Percentiles rank a stretch among this genome's conserved stretches.
These are phyloP conservation scores for Dendrocincla tyrannina DNA, from an alignment of 2,797 vertebrate species.

Conservation along the genomic window DNA sequence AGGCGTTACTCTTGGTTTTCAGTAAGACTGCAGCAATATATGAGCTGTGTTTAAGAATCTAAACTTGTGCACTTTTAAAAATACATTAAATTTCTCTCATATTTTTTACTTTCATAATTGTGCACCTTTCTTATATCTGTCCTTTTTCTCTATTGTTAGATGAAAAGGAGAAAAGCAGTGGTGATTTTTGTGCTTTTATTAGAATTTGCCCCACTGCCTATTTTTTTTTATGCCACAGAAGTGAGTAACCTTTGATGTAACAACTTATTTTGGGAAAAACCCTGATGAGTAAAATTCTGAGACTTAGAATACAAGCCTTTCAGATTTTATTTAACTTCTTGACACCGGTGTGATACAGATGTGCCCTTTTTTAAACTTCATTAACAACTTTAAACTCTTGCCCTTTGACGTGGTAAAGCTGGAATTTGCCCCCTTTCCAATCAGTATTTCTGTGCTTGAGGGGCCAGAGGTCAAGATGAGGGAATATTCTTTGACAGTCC, in stretches of 20 bases:
- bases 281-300: background rate
- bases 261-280: background rate
- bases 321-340: background rate
- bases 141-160: too few species aligned
- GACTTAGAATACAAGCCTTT: background rate
- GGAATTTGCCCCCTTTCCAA: background rate
- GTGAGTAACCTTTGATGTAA: background rate
- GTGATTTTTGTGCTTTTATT: background rate
- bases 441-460: background rate
- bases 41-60: background rate
- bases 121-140: background rate
- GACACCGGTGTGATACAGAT: background rate
- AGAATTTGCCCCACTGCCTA: background rate
- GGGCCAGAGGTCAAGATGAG: background rate
- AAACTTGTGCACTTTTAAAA: background rate
- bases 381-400: background rate
- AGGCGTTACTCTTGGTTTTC: background rate
- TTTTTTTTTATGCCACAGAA: background rate
- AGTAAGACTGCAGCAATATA: background rate
- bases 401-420: background rate
- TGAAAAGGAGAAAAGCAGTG: background rate
- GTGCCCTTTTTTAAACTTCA: background rate
- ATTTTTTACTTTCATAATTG: background rate
- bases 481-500: background rate
- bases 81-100: background rate